A percentile compares a stretch with the other conserved stretches of the same genome.
Evolutionary conservation across 2,888 invertebrate genomes (phyloP).

Genomic region (Aphelenchoides bicaudatus): DNA sequence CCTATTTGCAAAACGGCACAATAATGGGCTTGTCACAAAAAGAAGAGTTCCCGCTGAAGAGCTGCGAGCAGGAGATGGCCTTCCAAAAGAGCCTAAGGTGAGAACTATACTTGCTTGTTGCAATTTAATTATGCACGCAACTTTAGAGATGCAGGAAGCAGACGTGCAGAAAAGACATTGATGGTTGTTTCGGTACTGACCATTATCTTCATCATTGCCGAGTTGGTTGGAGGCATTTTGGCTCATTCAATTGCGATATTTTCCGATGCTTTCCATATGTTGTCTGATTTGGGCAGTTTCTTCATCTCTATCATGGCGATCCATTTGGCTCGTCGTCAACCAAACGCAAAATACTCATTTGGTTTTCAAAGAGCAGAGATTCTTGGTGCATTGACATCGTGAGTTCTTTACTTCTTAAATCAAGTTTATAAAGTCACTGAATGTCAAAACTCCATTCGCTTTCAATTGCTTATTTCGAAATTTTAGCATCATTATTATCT

Average conservation of each 20-base stretch:
- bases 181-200: conserved; percentile 36
- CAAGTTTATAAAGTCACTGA: neutral
- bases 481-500: conserved; percentile 83
- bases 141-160: too few species aligned
- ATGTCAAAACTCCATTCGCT: neutral
- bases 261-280: conserved; percentile 91
- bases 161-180: conserved; percentile 31
- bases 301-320: conserved; percentile 90
- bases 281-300: conserved; percentile 94
- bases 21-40: conserved; percentile 20
- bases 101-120: conserved; percentile 18
- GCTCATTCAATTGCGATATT: conserved; percentile 71
- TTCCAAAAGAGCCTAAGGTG: conserved; percentile 9
- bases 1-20: too few species aligned
- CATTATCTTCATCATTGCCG: conserved; percentile 61
- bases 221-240: conserved; percentile 58
- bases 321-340: conserved; percentile 77
- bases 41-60: conserved; percentile 21
- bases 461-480: neutral
- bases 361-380: conserved; percentile 79
- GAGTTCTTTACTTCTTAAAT: neutral
- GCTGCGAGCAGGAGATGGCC: conserved; percentile 21
- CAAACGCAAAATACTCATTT: conserved; percentile 82
- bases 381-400: conserved; percentile 34
- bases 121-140: too few species aligned